Conservation (phyloP, 2,888 invertebrate species). For the Gibbula magus region DNA sequence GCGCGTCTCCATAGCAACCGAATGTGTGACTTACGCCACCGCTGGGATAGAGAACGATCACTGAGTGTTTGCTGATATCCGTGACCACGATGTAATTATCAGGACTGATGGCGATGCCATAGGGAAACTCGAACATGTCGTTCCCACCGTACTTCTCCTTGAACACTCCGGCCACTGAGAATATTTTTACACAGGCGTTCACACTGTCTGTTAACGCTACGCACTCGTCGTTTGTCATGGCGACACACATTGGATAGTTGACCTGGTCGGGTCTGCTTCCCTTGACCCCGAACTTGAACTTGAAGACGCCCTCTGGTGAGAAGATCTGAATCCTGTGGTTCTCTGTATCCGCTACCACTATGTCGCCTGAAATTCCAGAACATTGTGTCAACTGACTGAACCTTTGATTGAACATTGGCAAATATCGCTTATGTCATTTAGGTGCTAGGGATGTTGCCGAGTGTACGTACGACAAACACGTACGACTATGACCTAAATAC, state of each 20-base stretch:
- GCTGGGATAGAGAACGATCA: slow-evolving; percentile 61
- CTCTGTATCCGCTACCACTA: slow-evolving; percentile 70
- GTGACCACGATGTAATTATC: slow-evolving; percentile 64
- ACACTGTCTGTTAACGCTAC: slow-evolving; percentile 71
- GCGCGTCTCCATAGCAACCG: slow-evolving; percentile 66
- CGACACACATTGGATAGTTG: slow-evolving; percentile 68
- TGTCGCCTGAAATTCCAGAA: slow-evolving; percentile 59
- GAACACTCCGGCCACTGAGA: slow-evolving; percentile 59
- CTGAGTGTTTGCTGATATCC: slow-evolving; percentile 69
- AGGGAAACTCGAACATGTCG: slow-evolving; percentile 65
- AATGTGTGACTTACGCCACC: slow-evolving; percentile 63
- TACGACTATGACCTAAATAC: too few relatives aligned
- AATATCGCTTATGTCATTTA: too few relatives aligned
- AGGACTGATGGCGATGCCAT: slow-evolving; percentile 63
- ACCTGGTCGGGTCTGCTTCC: slow-evolving; percentile 60
- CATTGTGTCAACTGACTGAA: too few relatives aligned
- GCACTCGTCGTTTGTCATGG: slow-evolving; percentile 64
- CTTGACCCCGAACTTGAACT: slow-evolving; percentile 65
- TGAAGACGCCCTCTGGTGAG: slow-evolving; percentile 64
- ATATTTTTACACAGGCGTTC: slow-evolving; percentile 69
- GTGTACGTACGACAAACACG: too few relatives aligned
- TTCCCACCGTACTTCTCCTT: slow-evolving; percentile 54
- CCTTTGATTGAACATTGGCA: too few relatives aligned
- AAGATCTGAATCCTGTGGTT: slow-evolving; percentile 71
- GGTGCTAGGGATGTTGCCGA: too few relatives aligned